A percentile compares a stretch with the other conserved stretches of the same genome.
Evolutionary conservation across 2,113 vertebrate species (phyloP).

Genomic region (Brachypodius melanocephalos): DNA sequence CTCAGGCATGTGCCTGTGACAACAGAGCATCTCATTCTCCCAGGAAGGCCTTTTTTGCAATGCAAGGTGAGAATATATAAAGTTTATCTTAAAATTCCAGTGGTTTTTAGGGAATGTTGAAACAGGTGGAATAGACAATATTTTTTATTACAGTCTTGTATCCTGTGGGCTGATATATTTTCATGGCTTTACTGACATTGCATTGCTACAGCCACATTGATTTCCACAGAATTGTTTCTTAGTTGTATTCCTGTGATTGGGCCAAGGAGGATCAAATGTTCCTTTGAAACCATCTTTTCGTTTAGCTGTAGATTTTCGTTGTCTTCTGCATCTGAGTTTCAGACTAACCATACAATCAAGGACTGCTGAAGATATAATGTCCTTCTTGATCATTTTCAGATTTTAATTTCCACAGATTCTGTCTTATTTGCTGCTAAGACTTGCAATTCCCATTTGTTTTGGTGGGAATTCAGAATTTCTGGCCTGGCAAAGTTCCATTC

Average conservation of each 20-base stretch:
- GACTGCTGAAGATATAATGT: not conserved
- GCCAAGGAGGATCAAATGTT: not conserved
- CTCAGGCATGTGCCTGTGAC: not conserved
- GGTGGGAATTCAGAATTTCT: not conserved
- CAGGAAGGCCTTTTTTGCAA: not conserved
- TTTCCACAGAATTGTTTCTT: not conserved
- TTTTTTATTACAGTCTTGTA: not conserved
- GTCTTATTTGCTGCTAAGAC: not conserved
- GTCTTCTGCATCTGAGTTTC: not conserved
- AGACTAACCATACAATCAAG: not conserved
- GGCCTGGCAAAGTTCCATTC: not conserved
- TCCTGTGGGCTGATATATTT: not conserved
- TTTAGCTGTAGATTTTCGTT: not conserved
- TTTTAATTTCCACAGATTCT: not conserved
- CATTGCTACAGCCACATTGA: not conserved
- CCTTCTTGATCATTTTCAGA: not conserved
- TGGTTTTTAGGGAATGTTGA: not conserved
- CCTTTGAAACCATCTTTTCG: not conserved
- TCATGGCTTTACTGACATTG: not conserved
- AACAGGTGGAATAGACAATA: not conserved
- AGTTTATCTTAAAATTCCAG: not conserved
- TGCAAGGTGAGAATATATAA: not conserved
- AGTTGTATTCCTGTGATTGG: not conserved
- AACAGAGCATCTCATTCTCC: not conserved
- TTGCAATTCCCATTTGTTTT: not conserved